phyloP scores from a whole-genome alignment of 2,113 vertebrate species.

The Hypanus sabinus region DNA sequence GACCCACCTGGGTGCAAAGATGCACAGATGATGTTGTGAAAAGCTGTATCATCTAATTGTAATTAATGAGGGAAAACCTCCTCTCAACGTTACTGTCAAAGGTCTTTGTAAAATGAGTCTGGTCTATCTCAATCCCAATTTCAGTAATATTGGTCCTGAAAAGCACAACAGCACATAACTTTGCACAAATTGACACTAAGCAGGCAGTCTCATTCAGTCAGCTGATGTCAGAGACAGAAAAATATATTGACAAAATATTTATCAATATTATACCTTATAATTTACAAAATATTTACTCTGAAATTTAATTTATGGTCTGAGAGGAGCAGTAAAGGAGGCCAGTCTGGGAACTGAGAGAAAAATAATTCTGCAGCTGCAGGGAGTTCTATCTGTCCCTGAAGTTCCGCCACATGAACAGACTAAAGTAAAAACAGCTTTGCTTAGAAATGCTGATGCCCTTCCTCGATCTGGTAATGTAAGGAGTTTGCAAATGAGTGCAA shows the following conservation, averaged over 20 bases:
- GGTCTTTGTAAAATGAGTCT: neutral
- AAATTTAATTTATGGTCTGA: neutral
- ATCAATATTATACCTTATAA: too few species aligned
- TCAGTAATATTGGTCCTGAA: neutral
- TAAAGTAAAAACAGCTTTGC: neutral
- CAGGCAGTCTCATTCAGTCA: conserved; percentile 1
- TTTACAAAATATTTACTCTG: neutral
- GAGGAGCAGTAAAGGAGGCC: neutral
- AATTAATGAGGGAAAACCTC: neutral
- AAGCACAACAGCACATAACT: neutral
- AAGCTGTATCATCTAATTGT: neutral
- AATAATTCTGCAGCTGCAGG: neutral
- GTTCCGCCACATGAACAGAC: neutral
- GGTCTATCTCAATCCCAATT: neutral
- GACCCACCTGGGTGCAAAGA: neutral
- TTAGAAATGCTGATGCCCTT: neutral
- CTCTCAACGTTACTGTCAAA: neutral
- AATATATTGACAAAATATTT: neutral
- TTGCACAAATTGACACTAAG: neutral
- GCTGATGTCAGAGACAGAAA: neutral
- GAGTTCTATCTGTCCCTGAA: neutral
- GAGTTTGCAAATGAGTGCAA: neutral
- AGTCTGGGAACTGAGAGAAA: neutral
- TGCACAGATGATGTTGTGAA: neutral
- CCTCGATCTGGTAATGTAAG: neutral